Evolutionary conservation across 2,888 invertebrate species (phyloP).

Genomic region (Carcina quercana): DNA sequence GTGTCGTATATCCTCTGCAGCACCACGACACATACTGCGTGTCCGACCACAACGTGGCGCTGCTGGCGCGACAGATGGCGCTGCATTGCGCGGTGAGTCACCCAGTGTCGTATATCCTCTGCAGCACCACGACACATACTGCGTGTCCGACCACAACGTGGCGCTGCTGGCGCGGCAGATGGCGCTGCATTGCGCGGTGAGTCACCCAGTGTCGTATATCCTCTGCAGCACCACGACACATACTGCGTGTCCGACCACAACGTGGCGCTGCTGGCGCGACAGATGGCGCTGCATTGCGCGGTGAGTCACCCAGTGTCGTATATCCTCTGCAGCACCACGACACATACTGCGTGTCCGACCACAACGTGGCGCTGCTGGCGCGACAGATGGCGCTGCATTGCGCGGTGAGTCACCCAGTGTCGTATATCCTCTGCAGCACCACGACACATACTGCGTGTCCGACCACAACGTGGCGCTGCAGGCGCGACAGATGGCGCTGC

Average conservation of each 20-base stretch:
- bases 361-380: conserved; percentile 88
- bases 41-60: conserved; percentile 90
- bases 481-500: conserved; percentile 93
- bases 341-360: conserved; percentile 91
- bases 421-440: conserved; percentile 77
- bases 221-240: conserved; percentile 80
- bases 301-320: conserved; percentile 41
- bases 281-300: conserved; percentile 94
- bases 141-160: conserved; percentile 92
- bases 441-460: conserved; percentile 88
- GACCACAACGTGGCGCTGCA: conserved; percentile 91
- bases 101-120: no score
- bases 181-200: conserved; percentile 89
- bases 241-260: conserved; percentile 93
- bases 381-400: conserved; percentile 95
- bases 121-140: conserved; percentile 81
- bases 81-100: conserved; percentile 86
- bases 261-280: conserved; percentile 89
- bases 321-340: conserved; percentile 79
- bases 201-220: no score
- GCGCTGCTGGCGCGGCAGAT: conserved; percentile 91
- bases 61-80: conserved; percentile 92
- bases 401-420: conserved; percentile 66
- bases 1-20: no score
- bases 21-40: conserved; percentile 85